Percentiles rank a stretch among this genome's conserved stretches.
These are phyloP conservation scores for Siphamia tubifer DNA, from an alignment of 2,113 vertebrate genomes.

Conservation along the genomic window DNA sequence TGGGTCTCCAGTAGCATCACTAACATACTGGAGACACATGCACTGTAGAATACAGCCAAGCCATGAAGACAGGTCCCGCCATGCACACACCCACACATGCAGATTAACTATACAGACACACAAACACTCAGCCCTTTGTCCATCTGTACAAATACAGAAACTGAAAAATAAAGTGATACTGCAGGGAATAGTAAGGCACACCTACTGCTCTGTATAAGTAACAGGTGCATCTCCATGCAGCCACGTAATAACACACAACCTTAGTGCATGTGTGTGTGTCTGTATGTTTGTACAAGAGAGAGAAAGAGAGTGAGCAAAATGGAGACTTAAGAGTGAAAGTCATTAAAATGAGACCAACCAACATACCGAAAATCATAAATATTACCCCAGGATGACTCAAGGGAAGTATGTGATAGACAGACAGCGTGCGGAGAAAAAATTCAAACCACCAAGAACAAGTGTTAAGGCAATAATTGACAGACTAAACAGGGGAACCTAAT, in stretches of 20 bases:
- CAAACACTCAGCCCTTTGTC: background rate
- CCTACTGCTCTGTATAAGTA: constrained; percentile 2
- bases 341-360: constrained; percentile 17
- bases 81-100: background rate
- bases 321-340: background rate
- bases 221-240: background rate
- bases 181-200: background rate
- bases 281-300: background rate
- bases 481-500: constrained; percentile 30
- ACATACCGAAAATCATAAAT: constrained; percentile 23
- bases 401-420: constrained; percentile 34
- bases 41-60: constrained; percentile 99
- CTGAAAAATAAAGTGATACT: background rate
- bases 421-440: background rate
- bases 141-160: no score
- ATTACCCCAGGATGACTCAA: constrained; percentile 9
- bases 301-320: background rate
- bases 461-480: constrained; percentile 16
- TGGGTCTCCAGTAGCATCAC: constrained; percentile 90
- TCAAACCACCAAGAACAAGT: background rate
- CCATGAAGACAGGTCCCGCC: constrained; percentile 65
- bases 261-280: background rate
- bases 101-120: background rate
- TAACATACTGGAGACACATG: constrained; percentile 99
- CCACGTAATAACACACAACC: constrained; percentile 22